Conservation (phyloP, 2,797 vertebrate species). For the Bufotes viridis region DNA sequence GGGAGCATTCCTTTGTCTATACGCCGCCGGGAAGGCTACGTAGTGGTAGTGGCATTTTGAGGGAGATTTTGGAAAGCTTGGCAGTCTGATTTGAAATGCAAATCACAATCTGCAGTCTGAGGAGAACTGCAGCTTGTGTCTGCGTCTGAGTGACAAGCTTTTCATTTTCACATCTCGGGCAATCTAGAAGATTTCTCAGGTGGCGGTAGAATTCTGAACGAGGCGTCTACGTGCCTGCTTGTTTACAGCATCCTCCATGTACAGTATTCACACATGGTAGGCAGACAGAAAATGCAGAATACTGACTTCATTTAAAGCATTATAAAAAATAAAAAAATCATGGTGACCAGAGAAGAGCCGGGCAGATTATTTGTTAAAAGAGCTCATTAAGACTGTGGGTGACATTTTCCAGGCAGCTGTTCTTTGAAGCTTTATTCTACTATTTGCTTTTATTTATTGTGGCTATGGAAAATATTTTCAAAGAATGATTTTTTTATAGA, state of each 20-base stretch:
- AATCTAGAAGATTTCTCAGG: constrained; percentile 30
- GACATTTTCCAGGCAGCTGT: constrained; percentile 1
- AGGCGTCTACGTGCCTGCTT: neutral
- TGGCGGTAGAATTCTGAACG: neutral
- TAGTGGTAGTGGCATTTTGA: constrained; percentile 37
- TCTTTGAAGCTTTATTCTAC: neutral
- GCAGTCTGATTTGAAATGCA: constrained; percentile 77
- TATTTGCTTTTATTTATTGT: constrained; percentile 36
- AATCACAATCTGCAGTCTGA: constrained; percentile 73
- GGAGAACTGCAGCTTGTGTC: constrained; percentile 72
- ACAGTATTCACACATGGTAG: neutral
- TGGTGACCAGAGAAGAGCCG: neutral
- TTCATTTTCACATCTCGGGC: constrained; percentile 6
- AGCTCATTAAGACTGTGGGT: constrained; percentile 5
- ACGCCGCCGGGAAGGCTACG: neutral
- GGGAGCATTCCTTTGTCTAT: constrained; percentile 41
- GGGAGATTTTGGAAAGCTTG: constrained; percentile 66
- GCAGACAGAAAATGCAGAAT: neutral
- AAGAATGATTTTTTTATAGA: neutral
- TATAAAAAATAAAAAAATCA: neutral
- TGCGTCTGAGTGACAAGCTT: constrained; percentile 63
- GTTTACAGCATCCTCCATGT: neutral
- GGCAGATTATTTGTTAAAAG: constrained; percentile 20
- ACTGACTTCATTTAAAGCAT: neutral
- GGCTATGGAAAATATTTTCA: neutral